Base-by-base conservation (phyloP, 2,888 invertebrate species). In the Ethmia dodecea region DNA sequence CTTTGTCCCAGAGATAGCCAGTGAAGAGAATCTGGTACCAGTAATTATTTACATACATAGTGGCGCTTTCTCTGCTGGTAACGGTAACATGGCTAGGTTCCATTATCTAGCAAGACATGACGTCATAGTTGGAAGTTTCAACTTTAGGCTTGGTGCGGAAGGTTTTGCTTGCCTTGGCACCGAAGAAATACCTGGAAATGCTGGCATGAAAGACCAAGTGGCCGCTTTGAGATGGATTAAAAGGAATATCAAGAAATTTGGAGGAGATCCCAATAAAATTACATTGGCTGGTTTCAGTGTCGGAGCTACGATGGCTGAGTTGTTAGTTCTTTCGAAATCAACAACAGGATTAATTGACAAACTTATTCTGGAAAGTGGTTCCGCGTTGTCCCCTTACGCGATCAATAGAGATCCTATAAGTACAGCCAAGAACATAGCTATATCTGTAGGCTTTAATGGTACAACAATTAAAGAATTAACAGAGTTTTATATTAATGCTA, bases 211-310 rank as follows among this genome's bases (percentile, higher is more conserved):
- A 63, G 97, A 97, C 65, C 94, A 96, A 64, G 88, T 93, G 33
- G 88, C 94, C 60, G 95, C 94, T 0, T 73, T 97, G 29, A 73
- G 88, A 45, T 94, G 94, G 92, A 87, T 94, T 1, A 89, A 90
- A 42, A 89, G 91, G 42, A 92, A 96, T 62, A 92, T 95, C 5
- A 79, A 50, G 10, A 87, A 89, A 33, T 96, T 97, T 64, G 94
- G 95, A 11, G 96, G 96, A 5, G 92, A 96, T 75, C 90, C 92
- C 0, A 87, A 89, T 18, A 90, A 90, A 55, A 88, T 96, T 1
- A 96, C 95, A 0, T 65, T 96, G 1, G 89, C 94, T 57, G 97
- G 97, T 0, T 94, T 94, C 58, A 93, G 93, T 37, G 92, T 94
- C 4, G 94, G 94, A 5, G 93, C 92, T 0, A 79, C 90, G 1